These are phyloP conservation scores for Odontothrips loti DNA, from an alignment of 2,888 invertebrate genomes.

Conservation along the genomic window DNA sequence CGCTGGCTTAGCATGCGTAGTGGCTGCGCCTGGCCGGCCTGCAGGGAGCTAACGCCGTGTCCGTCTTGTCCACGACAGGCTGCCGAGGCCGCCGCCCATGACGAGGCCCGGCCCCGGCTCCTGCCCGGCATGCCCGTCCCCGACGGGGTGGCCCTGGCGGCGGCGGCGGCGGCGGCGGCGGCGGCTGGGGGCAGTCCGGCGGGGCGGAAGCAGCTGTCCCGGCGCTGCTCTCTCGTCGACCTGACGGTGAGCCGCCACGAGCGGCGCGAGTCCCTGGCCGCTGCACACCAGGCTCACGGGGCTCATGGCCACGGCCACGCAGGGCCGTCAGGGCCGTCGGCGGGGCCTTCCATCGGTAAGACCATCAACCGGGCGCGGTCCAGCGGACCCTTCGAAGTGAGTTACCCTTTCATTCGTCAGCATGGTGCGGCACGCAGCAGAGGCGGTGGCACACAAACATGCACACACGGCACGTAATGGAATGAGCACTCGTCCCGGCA, in stretches of 20 bases:
- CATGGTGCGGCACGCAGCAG: slow-evolving; percentile 15
- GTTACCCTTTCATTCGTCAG: neutral
- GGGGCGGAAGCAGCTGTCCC: neutral
- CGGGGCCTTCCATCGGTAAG: slow-evolving; percentile 6
- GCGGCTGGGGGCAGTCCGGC: neutral
- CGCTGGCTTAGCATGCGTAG: too few species aligned
- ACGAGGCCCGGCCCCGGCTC: neutral
- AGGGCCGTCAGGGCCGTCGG: neutral
- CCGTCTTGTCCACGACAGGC: neutral
- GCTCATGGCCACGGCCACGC: neutral
- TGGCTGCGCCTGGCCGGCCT: too few species aligned
- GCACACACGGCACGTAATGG: too few species aligned
- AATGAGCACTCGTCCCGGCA: too few species aligned
- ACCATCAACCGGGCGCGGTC: neutral
- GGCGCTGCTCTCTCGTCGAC: slow-evolving; percentile 34
- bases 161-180: slow-evolving; percentile 1
- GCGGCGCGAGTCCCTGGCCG: slow-evolving; percentile 31
- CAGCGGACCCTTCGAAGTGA: neutral
- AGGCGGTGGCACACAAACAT: neutral
- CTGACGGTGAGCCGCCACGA: slow-evolving; percentile 34
- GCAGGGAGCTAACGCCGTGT: too few species aligned
- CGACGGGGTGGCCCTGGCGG: neutral
- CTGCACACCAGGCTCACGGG: neutral
- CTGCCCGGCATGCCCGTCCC: neutral
- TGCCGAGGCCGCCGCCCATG: neutral